Evolutionary conservation across 2,113 vertebrate species (phyloP), one percentile per base, ranked within the genome.

Genomic region (Gobius niger): DNA sequence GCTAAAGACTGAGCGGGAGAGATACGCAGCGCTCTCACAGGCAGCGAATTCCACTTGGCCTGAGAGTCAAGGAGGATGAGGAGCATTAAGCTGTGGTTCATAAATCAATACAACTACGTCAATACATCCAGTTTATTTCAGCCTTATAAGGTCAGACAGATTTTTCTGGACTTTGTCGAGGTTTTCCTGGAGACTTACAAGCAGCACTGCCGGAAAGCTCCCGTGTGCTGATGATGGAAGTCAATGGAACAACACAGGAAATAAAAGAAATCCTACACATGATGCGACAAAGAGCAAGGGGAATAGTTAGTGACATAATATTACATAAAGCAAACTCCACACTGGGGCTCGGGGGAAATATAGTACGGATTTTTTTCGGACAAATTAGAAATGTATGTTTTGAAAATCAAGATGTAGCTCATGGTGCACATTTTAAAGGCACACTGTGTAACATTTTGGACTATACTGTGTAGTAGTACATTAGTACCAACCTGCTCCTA

Each of bases 81-180:
- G 42, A 14, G 34, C 56, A 14, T 59, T 59, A 42, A 59, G 57
- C 14, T 41, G 13, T 9, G 57, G 40, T 41, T 60, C n/a, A 42
- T 60, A 44, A 42, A 60, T 60, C 57, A 60, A 60, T 44, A 44
- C 34, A 44, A 60, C 40, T 15, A 59, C 34, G 7, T 59, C 56
- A 59, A 59, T 59, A 59, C 56, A 42, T 59, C 40, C 56, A 59
- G 56, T 59, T 59, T 59, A 59, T 59, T 59, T 41, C 56, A 41
- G 57, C 14, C 57, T 42, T 42, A 60, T n/a, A n/a, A 41, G 34
- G 57, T 60, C 57, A 42, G 40, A 42, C 34, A 59, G 56, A n/a
- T 24, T 41, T n/a, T 60, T 42, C 40, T 42, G 8, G 13, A 59
- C 12, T 1, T 60, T 57, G 13, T 57, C 14, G 9, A 40, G 2